phyloP scores from a whole-genome alignment of 2,888 invertebrate genomes.

The Eristalis tenax region DNA sequence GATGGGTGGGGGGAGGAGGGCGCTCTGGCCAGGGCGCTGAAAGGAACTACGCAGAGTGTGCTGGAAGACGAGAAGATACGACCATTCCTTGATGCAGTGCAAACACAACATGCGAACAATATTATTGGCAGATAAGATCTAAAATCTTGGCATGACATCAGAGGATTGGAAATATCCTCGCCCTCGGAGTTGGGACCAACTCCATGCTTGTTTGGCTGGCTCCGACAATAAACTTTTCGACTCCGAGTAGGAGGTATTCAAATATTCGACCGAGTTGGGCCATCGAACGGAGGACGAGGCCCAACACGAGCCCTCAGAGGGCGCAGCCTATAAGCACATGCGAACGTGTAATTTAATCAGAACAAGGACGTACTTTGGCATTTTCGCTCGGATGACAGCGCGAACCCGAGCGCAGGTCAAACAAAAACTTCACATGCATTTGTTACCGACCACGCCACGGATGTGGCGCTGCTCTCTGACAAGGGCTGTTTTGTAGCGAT shows the following conservation, averaged over 20 bases:
- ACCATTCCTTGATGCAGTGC: constrained; percentile 45
- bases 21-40: neutral
- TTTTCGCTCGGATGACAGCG: too few species aligned
- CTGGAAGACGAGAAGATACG: neutral
- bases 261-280: neutral
- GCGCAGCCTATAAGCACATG: too few species aligned
- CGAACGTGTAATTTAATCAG: too few species aligned
- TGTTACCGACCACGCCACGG: neutral
- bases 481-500: too few species aligned
- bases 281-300: too few species aligned
- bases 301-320: too few species aligned
- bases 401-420: too few species aligned
- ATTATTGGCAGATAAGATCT: constrained; percentile 68
- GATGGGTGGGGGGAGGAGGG: neutral
- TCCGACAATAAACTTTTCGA: neutral
- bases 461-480: too few species aligned
- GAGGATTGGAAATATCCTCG: constrained; percentile 29
- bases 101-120: constrained; percentile 68
- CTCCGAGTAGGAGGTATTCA: neutral
- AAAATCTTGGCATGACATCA: constrained; percentile 62
- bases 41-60: constrained; percentile 14
- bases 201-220: constrained; percentile 8
- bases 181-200: constrained; percentile 4
- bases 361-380: too few species aligned
- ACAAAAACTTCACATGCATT: neutral